Evolutionary conservation across 2,888 invertebrate genomes (phyloP).

Genomic region (Acleris laterana): DNA sequence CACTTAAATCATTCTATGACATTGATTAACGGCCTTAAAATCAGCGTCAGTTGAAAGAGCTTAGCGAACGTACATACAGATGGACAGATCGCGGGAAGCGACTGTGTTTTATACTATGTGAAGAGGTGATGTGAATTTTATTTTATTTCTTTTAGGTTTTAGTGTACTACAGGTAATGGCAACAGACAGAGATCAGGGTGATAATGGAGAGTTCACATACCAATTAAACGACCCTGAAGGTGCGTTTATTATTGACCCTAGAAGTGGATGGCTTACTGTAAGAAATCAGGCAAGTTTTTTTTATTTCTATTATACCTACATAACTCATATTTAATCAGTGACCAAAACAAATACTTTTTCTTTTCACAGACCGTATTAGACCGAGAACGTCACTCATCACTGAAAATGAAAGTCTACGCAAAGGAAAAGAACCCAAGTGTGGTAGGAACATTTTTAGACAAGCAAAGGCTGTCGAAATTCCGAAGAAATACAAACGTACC

Average conservation of each 20-base stretch:
- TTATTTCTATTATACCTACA: not conserved
- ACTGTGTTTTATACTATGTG: too few relatives aligned
- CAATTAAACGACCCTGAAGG: conserved; percentile 89
- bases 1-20: too few relatives aligned
- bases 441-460: conserved; percentile 79
- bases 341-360: not conserved
- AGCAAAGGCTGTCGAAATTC: conserved; percentile 72
- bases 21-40: too few relatives aligned
- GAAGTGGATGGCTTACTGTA: conserved; percentile 94
- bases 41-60: too few relatives aligned
- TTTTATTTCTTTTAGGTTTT: conserved; percentile 59
- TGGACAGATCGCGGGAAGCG: too few relatives aligned
- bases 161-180: conserved; percentile 88
- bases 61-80: too few relatives aligned
- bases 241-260: conserved; percentile 91
- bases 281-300: conserved; percentile 81
- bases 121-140: too few relatives aligned
- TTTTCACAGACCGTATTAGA: conserved; percentile 87
- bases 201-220: conserved; percentile 93
- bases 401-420: conserved; percentile 91
- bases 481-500: conserved; percentile 60
- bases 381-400: conserved; percentile 89
- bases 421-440: conserved; percentile 90
- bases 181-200: conserved; percentile 92
- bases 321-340: not conserved